Evolutionary conservation across 1,140 invertebrate species (phyloP), one percentile per base, ranked within the genome.

Genomic region (Prorops nasuta): DNA sequence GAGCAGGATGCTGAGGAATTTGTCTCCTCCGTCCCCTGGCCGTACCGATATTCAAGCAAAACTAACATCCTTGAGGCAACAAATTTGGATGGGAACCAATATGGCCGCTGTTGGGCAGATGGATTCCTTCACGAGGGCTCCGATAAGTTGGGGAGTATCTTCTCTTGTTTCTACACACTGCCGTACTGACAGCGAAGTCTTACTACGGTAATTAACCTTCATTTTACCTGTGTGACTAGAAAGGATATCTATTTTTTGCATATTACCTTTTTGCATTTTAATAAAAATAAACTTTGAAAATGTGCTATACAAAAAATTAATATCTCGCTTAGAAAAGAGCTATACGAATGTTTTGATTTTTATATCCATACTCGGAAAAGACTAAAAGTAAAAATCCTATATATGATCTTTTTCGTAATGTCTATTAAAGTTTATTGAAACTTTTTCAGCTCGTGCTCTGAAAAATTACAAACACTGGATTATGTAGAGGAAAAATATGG

Each of bases 81-180:
- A 82, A 67, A 76, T 83, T 48, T 84, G 82, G 82, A 83, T 79
- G 2, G 82, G 81, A 10, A 45, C 70, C 15, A 40, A 44, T 12
- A 10, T 36, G 7, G 35, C 42, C 6, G 21, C 46, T 32, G 50
- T 38, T n/a, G 51, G 48, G 1, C 40, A 56, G 1, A 56, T 56
- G n/a, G 37, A 54, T 28, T 34, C 58, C 2, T 61, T 67, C 2
- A 38, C 44, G 19, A 57, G 56, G 49, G 44, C 28, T n/a, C 82
- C 84, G 28, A 49, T 86, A 10, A 84, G 82, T 15, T 84, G 83
- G 83, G 82, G 82, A 4, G 71, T 81, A 35, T 81, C 81, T 3
- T 80, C 72, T 57, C 75, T 81, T 55, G 76, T 79, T 4, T 75
- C 77, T 62, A 22, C 12, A 2, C 77, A 73, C 14, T 79, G 78